phyloP scores from a whole-genome alignment of 2,113 vertebrate species.

The Rhineura floridana region DNA sequence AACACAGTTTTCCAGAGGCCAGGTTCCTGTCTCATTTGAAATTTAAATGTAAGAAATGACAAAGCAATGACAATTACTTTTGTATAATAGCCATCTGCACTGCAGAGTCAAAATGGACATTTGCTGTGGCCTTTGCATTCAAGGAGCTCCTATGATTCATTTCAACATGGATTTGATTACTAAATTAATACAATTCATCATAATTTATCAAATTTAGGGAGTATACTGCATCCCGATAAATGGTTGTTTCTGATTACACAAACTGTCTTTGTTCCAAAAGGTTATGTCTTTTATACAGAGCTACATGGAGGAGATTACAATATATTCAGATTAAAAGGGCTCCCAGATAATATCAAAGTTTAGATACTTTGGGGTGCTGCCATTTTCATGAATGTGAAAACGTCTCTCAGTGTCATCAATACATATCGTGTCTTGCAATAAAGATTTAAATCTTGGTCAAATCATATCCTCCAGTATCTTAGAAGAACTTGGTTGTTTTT shows the following conservation, averaged over 20 bases:
- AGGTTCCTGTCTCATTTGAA: conserved; percentile 16
- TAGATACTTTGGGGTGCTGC: not conserved
- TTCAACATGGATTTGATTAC: conserved; percentile 15
- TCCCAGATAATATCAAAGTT: not conserved
- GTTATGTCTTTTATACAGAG: not conserved
- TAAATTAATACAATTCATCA: conserved; percentile 25
- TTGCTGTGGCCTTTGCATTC: not conserved
- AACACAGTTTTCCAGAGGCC: not conserved
- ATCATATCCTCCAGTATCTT: not conserved
- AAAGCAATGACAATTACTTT: conserved; percentile 18
- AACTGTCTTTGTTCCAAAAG: conserved; percentile 6
- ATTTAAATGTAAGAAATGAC: conserved; percentile 26
- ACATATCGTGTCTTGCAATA: not conserved
- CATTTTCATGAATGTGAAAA: not conserved
- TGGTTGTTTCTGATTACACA: conserved; percentile 1
- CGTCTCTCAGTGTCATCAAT: not conserved
- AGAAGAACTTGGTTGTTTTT: too few relatives aligned
- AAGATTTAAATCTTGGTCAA: not conserved
- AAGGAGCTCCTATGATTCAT: conserved; percentile 6
- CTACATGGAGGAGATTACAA: not conserved
- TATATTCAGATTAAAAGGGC: not conserved
- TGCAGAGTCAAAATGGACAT: conserved; percentile 11
- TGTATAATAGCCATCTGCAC: not conserved
- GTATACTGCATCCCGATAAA: not conserved
- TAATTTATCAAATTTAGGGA: conserved; percentile 14